Conservation (phyloP, 2,797 vertebrate genomes). For the Syncerus caffer region DNA sequence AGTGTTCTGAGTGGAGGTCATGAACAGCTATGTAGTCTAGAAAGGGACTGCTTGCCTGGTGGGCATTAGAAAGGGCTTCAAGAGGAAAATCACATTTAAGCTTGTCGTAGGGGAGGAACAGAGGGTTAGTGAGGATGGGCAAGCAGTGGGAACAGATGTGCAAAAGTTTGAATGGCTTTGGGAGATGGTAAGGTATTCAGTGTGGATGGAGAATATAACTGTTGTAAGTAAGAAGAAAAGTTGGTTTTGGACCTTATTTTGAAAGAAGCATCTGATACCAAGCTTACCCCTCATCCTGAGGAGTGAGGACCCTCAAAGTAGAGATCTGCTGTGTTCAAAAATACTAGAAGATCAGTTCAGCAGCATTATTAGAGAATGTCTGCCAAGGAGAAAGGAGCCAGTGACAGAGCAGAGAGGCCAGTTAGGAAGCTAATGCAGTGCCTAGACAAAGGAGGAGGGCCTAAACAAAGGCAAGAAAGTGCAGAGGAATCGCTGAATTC, state of each 20-base stretch:
- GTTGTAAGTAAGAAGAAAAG: neutral
- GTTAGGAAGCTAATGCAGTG: neutral
- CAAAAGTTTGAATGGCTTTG: neutral
- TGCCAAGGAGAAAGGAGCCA: neutral
- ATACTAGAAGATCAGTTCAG: neutral
- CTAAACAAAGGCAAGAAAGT: neutral
- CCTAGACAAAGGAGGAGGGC: neutral
- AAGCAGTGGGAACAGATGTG: neutral
- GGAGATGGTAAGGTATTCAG: neutral
- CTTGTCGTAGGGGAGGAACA: neutral
- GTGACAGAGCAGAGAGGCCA: neutral
- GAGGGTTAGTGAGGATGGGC: neutral
- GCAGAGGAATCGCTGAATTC: neutral
- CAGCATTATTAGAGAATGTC: neutral
- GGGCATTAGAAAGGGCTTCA: neutral
- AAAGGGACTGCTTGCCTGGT: neutral
- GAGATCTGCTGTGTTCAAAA: neutral
- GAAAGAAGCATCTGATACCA: neutral
- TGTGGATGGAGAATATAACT: neutral
- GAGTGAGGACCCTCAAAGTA: neutral
- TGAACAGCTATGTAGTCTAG: neutral
- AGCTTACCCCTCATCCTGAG: neutral
- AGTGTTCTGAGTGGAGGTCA: neutral
- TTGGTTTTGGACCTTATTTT: neutral
- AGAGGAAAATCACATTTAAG: neutral